These are phyloP conservation scores for Anguilla marmorata DNA, from an alignment of 2,797 vertebrate species.

Conservation along the genomic window DNA sequence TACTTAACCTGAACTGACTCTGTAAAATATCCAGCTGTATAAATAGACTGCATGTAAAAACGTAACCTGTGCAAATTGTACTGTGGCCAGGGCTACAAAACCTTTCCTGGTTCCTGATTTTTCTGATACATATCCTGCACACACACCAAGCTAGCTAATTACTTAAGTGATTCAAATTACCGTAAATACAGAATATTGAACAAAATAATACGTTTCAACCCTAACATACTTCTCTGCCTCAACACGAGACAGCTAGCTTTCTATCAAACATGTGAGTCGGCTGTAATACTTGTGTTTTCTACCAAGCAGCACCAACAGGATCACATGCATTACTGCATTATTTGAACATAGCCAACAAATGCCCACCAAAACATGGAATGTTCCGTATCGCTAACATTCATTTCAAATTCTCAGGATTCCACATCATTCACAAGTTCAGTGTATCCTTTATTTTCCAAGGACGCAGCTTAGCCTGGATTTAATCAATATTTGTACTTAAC, in stretches of 20 bases:
- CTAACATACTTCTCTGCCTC: not conserved
- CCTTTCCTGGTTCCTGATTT: not conserved
- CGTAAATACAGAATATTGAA: not conserved
- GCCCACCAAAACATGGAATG: not conserved
- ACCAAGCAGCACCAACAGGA: not conserved
- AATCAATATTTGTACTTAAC: not conserved
- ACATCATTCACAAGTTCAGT: not conserved
- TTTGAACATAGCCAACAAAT: not conserved
- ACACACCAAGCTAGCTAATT: not conserved
- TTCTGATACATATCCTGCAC: not conserved
- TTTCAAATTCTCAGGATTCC: not conserved
- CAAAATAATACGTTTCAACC: not conserved
- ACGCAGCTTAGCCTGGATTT: not conserved
- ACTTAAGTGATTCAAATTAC: not conserved
- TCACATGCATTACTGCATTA: not conserved
- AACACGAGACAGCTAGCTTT: not conserved
- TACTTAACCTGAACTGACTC: no score
- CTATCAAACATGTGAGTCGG: not conserved
- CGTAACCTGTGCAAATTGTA: no score
- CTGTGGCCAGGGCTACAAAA: not conserved
- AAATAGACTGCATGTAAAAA: no score
- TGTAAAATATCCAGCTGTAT: no score
- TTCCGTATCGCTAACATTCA: not conserved
- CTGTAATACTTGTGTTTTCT: not conserved
- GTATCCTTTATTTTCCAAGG: not conserved